Conservation (phyloP, 2,888 invertebrate species). For the Tenodera sinensis region DNA sequence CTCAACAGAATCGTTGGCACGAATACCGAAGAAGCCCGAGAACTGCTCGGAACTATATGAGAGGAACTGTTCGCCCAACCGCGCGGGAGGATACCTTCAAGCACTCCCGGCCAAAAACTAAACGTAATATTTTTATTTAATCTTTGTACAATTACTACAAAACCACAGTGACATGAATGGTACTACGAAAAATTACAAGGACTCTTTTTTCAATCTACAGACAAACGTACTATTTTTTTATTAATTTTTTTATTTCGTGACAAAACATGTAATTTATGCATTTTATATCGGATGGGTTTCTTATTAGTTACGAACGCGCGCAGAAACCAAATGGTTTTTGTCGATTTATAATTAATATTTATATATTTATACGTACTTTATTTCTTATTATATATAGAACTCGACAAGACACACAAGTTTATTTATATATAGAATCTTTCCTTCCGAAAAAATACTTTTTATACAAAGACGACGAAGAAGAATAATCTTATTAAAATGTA, state of each 20-base stretch:
- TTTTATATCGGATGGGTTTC: conserved; percentile 3
- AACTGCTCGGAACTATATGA: not conserved
- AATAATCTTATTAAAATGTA: conserved; percentile 9
- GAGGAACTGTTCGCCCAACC: conserved; percentile 14
- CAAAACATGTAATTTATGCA: conserved; percentile 4
- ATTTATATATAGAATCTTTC: conserved; percentile 24
- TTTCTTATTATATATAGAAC: conserved; percentile 21
- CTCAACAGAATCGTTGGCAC: not conserved
- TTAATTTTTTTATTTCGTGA: not conserved
- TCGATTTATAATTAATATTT: conserved; percentile 15
- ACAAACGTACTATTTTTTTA: conserved; percentile 18
- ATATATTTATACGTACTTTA: conserved; percentile 24
- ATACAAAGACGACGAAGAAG: conserved; percentile 24
- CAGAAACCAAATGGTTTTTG: not conserved
- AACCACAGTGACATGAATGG: conserved; percentile 11
- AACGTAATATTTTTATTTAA: conserved; percentile 13
- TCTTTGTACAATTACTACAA: conserved; percentile 24
- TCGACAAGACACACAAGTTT: conserved; percentile 21
- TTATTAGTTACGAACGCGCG: conserved; percentile 12
- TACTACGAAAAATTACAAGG: conserved; percentile 14
- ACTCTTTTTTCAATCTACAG: conserved; percentile 11
- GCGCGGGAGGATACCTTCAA: not conserved
- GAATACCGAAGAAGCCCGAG: not conserved
- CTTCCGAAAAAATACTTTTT: conserved; percentile 22
- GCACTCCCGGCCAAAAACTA: conserved; percentile 3